These are phyloP conservation scores for Garra rufa DNA, from an alignment of 2,113 vertebrate genomes.

Conservation along the genomic window DNA sequence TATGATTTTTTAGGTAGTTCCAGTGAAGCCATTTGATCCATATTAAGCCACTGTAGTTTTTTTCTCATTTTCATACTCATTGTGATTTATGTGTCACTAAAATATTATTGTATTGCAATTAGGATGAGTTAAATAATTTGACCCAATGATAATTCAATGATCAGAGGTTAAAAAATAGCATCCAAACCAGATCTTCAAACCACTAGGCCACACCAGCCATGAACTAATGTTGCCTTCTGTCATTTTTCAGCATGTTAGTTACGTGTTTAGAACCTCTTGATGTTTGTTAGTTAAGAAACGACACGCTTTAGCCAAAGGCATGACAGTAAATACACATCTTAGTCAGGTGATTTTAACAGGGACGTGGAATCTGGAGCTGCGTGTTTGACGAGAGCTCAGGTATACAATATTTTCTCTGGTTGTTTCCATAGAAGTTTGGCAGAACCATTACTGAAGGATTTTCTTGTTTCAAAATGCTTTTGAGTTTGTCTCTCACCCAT, in stretches of 20 bases:
- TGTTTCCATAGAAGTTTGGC: conserved; percentile 18
- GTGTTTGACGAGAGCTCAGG: conserved; percentile 10
- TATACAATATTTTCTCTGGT: conserved; percentile 19
- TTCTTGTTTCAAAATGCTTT: neutral
- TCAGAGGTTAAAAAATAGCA: neutral
- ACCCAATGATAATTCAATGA: neutral
- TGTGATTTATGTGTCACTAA: neutral
- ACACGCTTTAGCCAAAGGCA: neutral
- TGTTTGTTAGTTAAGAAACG: neutral
- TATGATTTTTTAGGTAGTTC: neutral
- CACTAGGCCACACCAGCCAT: neutral
- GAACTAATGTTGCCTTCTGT: neutral
- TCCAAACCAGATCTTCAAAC: neutral
- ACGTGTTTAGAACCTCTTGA: neutral
- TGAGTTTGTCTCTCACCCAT: neutral
- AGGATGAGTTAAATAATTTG: neutral
- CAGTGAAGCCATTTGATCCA: neutral
- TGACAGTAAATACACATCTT: conserved; percentile 15
- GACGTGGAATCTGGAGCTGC: conserved; percentile 28
- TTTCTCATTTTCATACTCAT: neutral
- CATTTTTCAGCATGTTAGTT: neutral
- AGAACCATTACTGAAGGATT: neutral
- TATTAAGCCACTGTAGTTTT: neutral
- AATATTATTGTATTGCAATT: neutral
- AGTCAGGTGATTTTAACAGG: conserved; percentile 25